Evolutionary conservation across 2,113 vertebrate genomes (phyloP).

Genomic region (Pholis gunnellus): DNA sequence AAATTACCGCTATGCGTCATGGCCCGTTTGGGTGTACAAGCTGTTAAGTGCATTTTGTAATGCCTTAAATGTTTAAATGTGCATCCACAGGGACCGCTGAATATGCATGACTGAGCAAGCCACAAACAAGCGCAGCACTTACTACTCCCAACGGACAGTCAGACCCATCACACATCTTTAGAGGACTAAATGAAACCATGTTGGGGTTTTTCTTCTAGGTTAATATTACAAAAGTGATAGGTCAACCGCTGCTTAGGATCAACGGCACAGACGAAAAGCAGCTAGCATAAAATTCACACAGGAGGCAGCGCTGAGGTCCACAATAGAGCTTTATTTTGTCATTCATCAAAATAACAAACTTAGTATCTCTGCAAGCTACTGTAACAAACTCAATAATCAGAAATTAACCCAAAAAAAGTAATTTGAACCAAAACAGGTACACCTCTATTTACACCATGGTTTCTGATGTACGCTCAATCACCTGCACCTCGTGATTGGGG

Average conservation of each 20-base stretch:
- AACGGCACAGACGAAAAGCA: not conserved
- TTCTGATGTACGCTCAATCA: slow-evolving; percentile 64
- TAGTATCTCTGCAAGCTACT: slow-evolving; percentile 81
- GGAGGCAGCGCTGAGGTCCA: slow-evolving; percentile 70
- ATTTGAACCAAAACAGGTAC: slow-evolving; percentile 50
- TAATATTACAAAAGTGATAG: not conserved
- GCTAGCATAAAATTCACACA: slow-evolving; percentile 23
- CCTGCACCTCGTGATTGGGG: slow-evolving; percentile 42
- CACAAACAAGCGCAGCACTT: slow-evolving; percentile 10
- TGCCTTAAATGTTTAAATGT: slow-evolving; percentile 35
- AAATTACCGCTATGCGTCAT: not conserved
- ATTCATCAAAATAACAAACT: slow-evolving; percentile 80
- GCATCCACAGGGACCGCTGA: slow-evolving; percentile 13
- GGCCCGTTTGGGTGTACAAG: not conserved
- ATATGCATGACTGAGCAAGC: slow-evolving; percentile 42
- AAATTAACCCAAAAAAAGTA: slow-evolving; percentile 43
- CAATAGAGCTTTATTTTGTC: slow-evolving; percentile 82
- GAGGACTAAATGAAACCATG: not conserved
- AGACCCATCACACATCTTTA: not conserved
- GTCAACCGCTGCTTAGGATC: not conserved
- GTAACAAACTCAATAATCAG: slow-evolving; percentile 79
- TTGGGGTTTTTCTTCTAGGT: too few species aligned
- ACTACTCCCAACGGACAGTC: not conserved
- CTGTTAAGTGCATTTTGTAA: not conserved
- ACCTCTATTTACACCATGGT: slow-evolving; percentile 76